Percentiles rank a stretch among this genome's conserved stretches.
phyloP scores from a whole-genome alignment of 2,113 vertebrate species.

The Erpornis zantholeuca region DNA sequence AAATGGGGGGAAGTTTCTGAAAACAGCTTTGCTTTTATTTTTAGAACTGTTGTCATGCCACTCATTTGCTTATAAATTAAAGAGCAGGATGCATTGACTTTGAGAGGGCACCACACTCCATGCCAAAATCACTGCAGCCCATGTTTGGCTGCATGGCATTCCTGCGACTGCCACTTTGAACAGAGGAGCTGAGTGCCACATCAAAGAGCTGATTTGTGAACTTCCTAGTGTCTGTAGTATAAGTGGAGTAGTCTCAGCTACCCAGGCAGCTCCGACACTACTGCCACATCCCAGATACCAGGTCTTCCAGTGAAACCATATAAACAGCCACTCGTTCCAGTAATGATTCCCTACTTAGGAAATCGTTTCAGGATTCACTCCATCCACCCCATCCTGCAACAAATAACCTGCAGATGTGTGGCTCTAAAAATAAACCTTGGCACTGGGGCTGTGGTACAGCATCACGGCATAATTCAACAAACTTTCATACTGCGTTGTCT shows the following conservation, averaged over 20 bases:
- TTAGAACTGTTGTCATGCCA: background rate
- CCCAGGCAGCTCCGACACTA: fast-evolving
- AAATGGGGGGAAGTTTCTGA: background rate
- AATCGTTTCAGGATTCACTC: constrained; percentile 6
- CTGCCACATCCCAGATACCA: background rate
- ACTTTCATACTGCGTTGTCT: background rate
- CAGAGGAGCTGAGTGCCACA: background rate
- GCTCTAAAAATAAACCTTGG: constrained; percentile 40
- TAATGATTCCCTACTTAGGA: background rate
- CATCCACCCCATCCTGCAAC: background rate
- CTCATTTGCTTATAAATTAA: background rate
- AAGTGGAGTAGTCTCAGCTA: background rate
- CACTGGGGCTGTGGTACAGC: background rate
- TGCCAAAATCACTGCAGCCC: background rate
- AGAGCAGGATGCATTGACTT: background rate
- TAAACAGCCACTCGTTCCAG: background rate
- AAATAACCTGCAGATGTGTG: constrained; percentile 47
- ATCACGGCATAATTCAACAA: constrained; percentile 17
- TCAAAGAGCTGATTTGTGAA: background rate
- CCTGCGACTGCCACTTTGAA: background rate
- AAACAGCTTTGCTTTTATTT: background rate
- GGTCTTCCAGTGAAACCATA: background rate
- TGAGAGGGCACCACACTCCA: fast-evolving
- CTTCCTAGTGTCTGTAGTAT: background rate
- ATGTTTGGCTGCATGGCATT: background rate